Evolutionary conservation across 2,113 vertebrate genomes (phyloP), one percentile per base, ranked within the genome.

Genomic region (Ictidomys tridecemlineatus): DNA sequence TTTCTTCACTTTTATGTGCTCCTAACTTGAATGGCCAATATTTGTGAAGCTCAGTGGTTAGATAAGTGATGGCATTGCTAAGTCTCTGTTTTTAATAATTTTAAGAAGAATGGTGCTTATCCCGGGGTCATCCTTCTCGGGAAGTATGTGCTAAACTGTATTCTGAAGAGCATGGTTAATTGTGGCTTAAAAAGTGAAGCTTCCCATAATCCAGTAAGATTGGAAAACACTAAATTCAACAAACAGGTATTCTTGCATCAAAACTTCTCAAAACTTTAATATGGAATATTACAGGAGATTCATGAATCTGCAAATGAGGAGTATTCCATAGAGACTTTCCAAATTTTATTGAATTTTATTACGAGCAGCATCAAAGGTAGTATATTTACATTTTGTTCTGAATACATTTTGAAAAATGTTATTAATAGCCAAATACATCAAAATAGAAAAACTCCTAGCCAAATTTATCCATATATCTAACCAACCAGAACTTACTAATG

Each of bases 401-500:
- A 85, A 39, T 74, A 89, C 4, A 56, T 73, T 85, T 85, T 74
- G 37, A 95, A 79, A 79, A 89, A 58, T 67, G 26, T 32, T 89
- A 69, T 73, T 95, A 92, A 94, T 22, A 67, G 72, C 72, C 85
- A 34, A 84, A 58, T 94, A 42, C 51, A 70, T 58, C 45, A 78
- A 96, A 85, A 77, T 72, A 51, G 20, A 61, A 95, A 93, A 67
- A 32, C 42, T 67, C 30, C 67, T 69, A 67, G 39, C n/a, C 2
- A 72, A 77, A 61, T 32, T 48, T 79, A 87, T 51, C 34, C 22
- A 58, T 24, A 79, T 45, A 83, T 26, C 87, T 30, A 93, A 82
- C 22, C 37, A 39, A 53, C 17, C 18, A 51, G 24, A 88, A 48
- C 34, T 70, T 82, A 30, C 11, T 30, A 67, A 79, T n/a, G 1